These are phyloP conservation scores for Indicator maculatus DNA, from an alignment of 2,113 vertebrate species.

Conservation along the genomic window DNA sequence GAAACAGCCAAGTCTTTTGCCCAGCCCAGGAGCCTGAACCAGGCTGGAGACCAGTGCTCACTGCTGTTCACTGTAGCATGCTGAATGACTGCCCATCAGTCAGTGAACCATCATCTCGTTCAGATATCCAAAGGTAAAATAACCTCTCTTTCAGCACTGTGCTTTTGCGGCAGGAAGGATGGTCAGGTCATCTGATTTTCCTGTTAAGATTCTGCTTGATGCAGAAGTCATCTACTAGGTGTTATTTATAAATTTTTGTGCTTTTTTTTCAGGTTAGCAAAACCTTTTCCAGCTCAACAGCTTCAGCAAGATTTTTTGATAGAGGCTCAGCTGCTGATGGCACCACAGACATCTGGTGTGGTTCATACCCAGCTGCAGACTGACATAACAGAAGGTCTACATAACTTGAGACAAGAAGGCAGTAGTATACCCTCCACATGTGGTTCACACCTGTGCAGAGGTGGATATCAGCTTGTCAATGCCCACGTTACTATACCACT, in stretches of 20 bases:
- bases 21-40: background rate
- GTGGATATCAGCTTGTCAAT: background rate
- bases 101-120: background rate
- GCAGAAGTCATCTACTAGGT: background rate
- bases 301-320: background rate
- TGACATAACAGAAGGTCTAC: background rate
- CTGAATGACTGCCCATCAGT: background rate
- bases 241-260: background rate
- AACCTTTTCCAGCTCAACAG: background rate
- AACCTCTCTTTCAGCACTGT: background rate
- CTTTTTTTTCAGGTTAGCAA: background rate
- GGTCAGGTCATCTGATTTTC: accelerated
- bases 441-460: background rate
- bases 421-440: background rate
- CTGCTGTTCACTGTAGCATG: background rate
- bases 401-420: background rate
- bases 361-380: background rate
- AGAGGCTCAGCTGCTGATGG: background rate
- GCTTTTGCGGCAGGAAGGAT: background rate
- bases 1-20: background rate
- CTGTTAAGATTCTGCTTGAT: background rate
- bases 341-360: background rate
- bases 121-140: background rate
- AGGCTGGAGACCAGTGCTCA: background rate
- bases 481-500: accelerated